These are phyloP conservation scores for Plagodis pulveraria DNA, from an alignment of 2,888 invertebrate genomes.

Conservation along the genomic window DNA sequence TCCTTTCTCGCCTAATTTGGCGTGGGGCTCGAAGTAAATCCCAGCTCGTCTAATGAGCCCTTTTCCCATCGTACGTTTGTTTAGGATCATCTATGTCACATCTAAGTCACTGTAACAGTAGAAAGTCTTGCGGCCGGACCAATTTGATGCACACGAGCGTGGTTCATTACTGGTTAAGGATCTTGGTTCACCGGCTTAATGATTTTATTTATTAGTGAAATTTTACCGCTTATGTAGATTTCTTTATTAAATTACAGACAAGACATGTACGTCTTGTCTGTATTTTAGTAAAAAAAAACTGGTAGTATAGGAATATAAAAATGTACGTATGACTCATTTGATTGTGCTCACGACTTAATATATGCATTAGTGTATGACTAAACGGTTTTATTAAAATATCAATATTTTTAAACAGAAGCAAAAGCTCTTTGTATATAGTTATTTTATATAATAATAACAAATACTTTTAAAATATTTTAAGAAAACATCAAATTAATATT, in stretches of 20 bases:
- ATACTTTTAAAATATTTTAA: no score
- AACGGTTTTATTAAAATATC: constrained; percentile 40
- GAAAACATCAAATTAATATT: no score
- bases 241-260: no score
- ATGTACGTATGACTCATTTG: constrained; percentile 11
- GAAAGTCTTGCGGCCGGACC: constrained; percentile 15
- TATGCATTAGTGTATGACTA: constrained; percentile 36
- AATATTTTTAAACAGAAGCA: background rate
- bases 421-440: background rate
- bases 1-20: constrained; percentile 26
- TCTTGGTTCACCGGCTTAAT: background rate
- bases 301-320: no score
- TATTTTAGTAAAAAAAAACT: no score
- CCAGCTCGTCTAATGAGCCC: constrained; percentile 22
- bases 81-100: constrained; percentile 29
- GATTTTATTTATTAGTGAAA: background rate
- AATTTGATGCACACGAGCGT: constrained; percentile 10
- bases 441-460: no score
- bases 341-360: background rate
- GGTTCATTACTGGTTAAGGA: background rate
- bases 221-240: no score
- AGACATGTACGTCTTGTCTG: no score
- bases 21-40: constrained; percentile 26
- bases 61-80: constrained; percentile 29
- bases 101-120: constrained; percentile 23